These are phyloP conservation scores for Drosophila borealis DNA, from an alignment of 2,888 invertebrate species.

Conservation along the genomic window DNA sequence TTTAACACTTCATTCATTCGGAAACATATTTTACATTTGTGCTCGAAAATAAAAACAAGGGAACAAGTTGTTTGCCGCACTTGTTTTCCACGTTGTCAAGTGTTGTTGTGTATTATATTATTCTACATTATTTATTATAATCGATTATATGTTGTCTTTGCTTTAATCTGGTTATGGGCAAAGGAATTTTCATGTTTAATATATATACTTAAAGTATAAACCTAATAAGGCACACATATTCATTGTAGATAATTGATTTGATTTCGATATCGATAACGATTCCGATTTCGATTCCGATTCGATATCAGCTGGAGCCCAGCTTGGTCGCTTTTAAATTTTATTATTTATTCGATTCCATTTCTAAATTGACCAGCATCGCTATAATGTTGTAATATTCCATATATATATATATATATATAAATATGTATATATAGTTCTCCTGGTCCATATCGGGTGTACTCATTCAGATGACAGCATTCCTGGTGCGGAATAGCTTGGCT, in stretches of 20 bases:
- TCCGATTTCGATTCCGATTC: slow-evolving; percentile 11
- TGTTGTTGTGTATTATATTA: slow-evolving; percentile 51
- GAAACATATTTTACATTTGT: slow-evolving; percentile 56
- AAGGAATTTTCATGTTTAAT: slow-evolving; percentile 30
- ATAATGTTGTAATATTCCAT: slow-evolving; percentile 51
- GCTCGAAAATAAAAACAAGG: slow-evolving; percentile 22
- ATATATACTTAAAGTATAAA: slow-evolving; percentile 79
- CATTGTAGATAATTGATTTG: slow-evolving; percentile 65
- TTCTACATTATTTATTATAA: slow-evolving; percentile 62
- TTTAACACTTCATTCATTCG: slow-evolving; percentile 21
- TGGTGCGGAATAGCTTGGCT: neutral
- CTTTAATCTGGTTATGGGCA: slow-evolving; percentile 10
- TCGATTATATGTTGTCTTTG: slow-evolving; percentile 29
- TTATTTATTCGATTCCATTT: slow-evolving; percentile 40
- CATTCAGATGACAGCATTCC: neutral
- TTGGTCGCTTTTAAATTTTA: slow-evolving; percentile 27
- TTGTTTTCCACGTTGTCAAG: slow-evolving; percentile 18
- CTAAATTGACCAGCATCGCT: slow-evolving; percentile 78
- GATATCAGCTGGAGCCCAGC: slow-evolving; percentile 17
- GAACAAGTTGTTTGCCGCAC: slow-evolving; percentile 1
- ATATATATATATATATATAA: slow-evolving; percentile 11
- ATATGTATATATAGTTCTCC: slow-evolving; percentile 5
- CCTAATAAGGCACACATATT: slow-evolving; percentile 84
- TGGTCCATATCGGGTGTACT: slow-evolving; percentile 17
- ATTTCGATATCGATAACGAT: slow-evolving; percentile 8